phyloP scores from a whole-genome alignment of 2,797 vertebrate species.

The Micromesistius poutassou region DNA sequence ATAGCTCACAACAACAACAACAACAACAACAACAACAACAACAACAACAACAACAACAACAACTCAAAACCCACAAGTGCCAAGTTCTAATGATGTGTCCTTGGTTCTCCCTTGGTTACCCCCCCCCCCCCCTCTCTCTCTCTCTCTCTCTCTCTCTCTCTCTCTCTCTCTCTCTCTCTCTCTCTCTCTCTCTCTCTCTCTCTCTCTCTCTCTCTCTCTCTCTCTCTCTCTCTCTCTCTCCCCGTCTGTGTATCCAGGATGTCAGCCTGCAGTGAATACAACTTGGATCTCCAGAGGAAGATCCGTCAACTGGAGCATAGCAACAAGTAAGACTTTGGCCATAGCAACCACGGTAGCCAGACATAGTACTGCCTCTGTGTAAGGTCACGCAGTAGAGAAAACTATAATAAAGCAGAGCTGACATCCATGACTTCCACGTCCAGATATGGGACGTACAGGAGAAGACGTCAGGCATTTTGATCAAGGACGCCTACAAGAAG shows the following conservation, averaged over 20 bases:
- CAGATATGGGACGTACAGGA: background rate
- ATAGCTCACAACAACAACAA: too few relatives aligned
- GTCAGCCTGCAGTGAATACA: slow-evolving; percentile 83
- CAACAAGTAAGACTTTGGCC: slow-evolving; percentile 64
- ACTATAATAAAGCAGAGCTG: background rate
- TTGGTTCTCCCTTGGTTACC: background rate
- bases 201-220: background rate
- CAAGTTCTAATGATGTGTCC: background rate
- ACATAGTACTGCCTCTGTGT: background rate
- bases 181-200: background rate
- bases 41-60: too few relatives aligned
- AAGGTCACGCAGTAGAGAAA: background rate
- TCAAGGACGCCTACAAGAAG: too few relatives aligned
- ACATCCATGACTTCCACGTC: background rate
- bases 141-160: too few relatives aligned
- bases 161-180: too few relatives aligned
- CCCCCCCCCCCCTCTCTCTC: too few relatives aligned
- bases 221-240: background rate
- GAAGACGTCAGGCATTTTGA: background rate
- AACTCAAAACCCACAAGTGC: too few relatives aligned
- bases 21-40: too few relatives aligned
- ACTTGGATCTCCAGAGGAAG: slow-evolving; percentile 88
- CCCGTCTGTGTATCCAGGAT: slow-evolving; percentile 71
- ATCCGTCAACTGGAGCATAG: slow-evolving; percentile 87
- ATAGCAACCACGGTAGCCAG: background rate